phyloP scores from a whole-genome alignment of 2,113 vertebrate genomes.

The human region GRCh38 chr4:88711501-88712000 shows the following conservation, averaged over 20 bases:
- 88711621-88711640: background rate
- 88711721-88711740: too few relatives aligned
- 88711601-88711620: background rate
- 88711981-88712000: too few relatives aligned
- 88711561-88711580: background rate
- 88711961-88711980: too few relatives aligned
- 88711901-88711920: background rate
- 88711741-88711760: too few relatives aligned
- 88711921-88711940: too few relatives aligned
- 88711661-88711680: background rate
- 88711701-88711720: background rate
- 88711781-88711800: too few relatives aligned
- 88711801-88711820: background rate
- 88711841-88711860: background rate
- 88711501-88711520: background rate
- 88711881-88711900: background rate
- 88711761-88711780: too few relatives aligned
- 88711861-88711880: background rate
- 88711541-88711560: background rate
- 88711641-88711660: background rate
- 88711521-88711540: background rate
- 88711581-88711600: background rate
- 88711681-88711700: background rate
- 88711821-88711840: background rate
- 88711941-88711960: too few relatives aligned